Evolutionary conservation across 2,797 vertebrate species (phyloP), one percentile per base, ranked within the genome.

Genomic region (Myiothlypis coronata): DNA sequence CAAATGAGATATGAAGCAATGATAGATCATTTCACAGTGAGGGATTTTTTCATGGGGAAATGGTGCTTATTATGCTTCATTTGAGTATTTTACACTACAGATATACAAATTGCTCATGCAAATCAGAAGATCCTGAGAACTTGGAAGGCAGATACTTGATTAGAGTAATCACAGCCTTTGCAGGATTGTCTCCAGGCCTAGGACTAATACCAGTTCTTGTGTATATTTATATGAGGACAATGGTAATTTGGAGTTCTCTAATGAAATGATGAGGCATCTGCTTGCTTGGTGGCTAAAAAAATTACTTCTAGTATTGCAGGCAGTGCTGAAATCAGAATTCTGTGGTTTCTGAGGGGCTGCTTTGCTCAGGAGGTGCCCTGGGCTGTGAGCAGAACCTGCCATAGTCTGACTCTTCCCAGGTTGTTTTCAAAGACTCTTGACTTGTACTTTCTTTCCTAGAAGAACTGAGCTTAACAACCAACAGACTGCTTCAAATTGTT

Each of bases 1-100:
- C 85, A 92, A 93, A 91, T 72, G 90, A 91, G 83, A 63, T 43
- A 11, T 14, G 87, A 95, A 93, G 44, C 75, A 90, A 83, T 82
- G 89, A 92, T 84, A 59, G 90, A 90, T 94, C 59, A 37, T 82
- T 93, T 84, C 74, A 69, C 67, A 56, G n/a, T 41, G 75, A 84
- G 26, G 0, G 21, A 39, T 72, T 83, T 85, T 92, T 79, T 69
- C 10, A 12, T 39, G 50, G 70, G 55, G 50, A 84, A 76, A 89
- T 23, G 37, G 50, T 93, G 28, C 75, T 93, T 79, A n/a, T 69
- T 88, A 20, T 59, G 27, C 50, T 87, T n/a, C 69, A 77, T 28
- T 37, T 71, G 68, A 46, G 37, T 83, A 56, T 90, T 85, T 92
- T 46, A 14, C 65, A 14, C 52, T 69, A 10, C 39, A 76, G 23